Evolutionary conservation across 2,888 invertebrate species (phyloP).

Genomic region (Matsumyia berberina): DNA sequence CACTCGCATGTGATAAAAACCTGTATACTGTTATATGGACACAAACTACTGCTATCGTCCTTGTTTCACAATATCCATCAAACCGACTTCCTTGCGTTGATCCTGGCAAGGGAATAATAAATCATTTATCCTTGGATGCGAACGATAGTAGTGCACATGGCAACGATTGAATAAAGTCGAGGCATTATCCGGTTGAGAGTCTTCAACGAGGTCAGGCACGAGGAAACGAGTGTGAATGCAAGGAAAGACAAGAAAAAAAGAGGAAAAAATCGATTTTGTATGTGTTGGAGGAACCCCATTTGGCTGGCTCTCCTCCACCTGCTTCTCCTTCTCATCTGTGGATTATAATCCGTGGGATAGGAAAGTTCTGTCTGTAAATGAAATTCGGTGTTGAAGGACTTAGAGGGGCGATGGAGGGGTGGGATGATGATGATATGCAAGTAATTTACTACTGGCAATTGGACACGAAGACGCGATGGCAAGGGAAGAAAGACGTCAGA

Average conservation of each 20-base stretch:
- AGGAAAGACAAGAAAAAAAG: neutral
- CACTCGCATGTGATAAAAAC: neutral
- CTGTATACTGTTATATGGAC: neutral
- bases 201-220: slow-evolving; percentile 31
- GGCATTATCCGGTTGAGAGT: slow-evolving; percentile 10
- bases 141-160: slow-evolving; percentile 40
- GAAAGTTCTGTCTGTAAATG: slow-evolving; percentile 11
- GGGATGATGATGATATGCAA: slow-evolving; percentile 10
- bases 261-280: slow-evolving; percentile 32
- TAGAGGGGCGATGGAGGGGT: neutral
- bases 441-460: slow-evolving; percentile 10
- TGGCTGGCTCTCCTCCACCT: neutral
- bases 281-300: neutral
- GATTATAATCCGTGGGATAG: neutral
- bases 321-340: neutral
- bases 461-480: neutral
- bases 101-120: slow-evolving; percentile 19
- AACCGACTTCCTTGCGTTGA: neutral
- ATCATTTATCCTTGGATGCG: slow-evolving; percentile 33
- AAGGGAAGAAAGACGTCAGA: neutral
- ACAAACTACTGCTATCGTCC: slow-evolving; percentile 1
- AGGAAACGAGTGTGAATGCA: neutral
- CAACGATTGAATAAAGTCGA: slow-evolving; percentile 5
- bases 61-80: neutral
- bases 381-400: neutral